phyloP scores from a whole-genome alignment of 2,113 vertebrate species.

The Aptenodytes forsteri region DNA sequence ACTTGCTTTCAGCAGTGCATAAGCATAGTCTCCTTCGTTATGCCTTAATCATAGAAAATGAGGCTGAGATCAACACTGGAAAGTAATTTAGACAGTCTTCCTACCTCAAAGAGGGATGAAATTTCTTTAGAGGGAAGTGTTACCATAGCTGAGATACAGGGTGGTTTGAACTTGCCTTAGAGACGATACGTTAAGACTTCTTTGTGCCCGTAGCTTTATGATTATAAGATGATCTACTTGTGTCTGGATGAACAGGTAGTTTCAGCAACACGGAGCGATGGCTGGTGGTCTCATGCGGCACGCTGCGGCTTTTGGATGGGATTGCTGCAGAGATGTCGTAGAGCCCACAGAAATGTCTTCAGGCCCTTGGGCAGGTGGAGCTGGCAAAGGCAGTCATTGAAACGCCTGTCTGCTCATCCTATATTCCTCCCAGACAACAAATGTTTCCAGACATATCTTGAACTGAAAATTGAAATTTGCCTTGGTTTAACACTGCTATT shows the following conservation, averaged over 20 bases:
- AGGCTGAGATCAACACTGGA: background rate
- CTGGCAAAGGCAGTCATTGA: background rate
- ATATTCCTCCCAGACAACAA: background rate
- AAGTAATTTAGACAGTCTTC: background rate
- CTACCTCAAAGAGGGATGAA: background rate
- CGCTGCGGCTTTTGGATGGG: background rate
- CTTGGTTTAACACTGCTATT: background rate
- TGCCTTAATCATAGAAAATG: background rate
- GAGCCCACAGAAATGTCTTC: background rate
- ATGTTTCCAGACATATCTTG: background rate
- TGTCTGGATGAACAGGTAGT: background rate
- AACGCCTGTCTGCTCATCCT: background rate
- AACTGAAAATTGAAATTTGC: background rate
- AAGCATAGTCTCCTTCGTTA: fast-evolving
- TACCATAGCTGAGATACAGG: background rate
- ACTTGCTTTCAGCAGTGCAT: background rate
- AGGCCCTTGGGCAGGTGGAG: background rate
- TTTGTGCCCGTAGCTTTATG: background rate
- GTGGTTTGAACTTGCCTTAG: background rate
- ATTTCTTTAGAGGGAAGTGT: background rate
- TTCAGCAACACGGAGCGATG: fast-evolving
- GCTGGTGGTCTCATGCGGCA: background rate
- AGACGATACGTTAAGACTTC: background rate
- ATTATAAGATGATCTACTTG: background rate
- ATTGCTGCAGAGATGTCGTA: fast-evolving